Conservation (phyloP, 2,113 vertebrate genomes). For the Xiphias gladius region DNA sequence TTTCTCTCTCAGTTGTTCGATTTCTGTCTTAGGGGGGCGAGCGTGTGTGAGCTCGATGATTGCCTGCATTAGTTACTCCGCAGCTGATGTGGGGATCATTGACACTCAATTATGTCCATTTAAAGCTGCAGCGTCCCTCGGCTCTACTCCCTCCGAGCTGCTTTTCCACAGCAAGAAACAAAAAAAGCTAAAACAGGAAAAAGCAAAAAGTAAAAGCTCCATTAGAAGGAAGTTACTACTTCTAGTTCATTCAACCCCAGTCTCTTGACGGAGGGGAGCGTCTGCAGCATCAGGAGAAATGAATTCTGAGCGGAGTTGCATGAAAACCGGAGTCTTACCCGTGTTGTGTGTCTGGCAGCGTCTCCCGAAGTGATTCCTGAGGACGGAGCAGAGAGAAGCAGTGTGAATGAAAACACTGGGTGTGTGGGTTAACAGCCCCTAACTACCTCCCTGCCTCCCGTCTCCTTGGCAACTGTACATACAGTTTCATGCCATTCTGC, state of each 20-base stretch:
- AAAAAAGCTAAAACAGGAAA: no score
- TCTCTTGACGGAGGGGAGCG: no score
- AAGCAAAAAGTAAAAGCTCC: neutral
- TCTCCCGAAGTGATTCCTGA: conserved; percentile 47
- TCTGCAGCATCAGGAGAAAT: no score
- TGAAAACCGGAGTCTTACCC: neutral
- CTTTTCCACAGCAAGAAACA: conserved; percentile 15
- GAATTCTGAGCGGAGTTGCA: neutral
- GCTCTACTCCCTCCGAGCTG: conserved; percentile 10
- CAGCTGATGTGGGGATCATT: conserved; percentile 68
- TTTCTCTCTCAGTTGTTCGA: conserved; percentile 30
- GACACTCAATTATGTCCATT: conserved; percentile 66
- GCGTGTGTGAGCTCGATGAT: conserved; percentile 37
- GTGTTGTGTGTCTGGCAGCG: neutral
- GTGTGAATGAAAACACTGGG: conserved; percentile 35
- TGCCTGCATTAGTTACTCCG: conserved; percentile 59
- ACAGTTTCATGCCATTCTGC: conserved; percentile 61
- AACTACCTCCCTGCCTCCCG: conserved; percentile 60
- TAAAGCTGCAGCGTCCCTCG: conserved; percentile 65
- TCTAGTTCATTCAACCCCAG: neutral
- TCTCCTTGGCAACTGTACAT: conserved; percentile 74
- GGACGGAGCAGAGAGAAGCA: conserved; percentile 12
- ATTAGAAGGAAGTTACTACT: conserved; percentile 19
- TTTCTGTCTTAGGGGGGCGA: conserved; percentile 22
- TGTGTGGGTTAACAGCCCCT: conserved; percentile 41